A percentile compares a stretch with the other conserved stretches of the same genome.
Conservation (phyloP, 37 sponge, comb jelly and placozoan species). For the Ianthella basta region DNA sequence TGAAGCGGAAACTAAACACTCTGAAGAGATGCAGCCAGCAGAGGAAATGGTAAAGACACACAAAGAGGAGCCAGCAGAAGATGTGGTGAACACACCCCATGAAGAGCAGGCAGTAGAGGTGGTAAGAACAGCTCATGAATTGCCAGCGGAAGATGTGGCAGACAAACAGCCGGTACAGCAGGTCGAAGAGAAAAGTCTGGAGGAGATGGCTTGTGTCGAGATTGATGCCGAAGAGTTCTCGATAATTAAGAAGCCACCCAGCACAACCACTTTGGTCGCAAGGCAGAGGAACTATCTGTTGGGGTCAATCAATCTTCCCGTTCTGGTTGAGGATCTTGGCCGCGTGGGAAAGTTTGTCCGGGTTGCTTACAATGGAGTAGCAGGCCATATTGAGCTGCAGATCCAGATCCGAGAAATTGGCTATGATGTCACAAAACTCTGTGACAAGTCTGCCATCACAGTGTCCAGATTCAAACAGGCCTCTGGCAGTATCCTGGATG, state of each 20-base stretch:
- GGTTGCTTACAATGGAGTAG: slow-evolving; percentile 64
- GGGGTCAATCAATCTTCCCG: slow-evolving; percentile 41
- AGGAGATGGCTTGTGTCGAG: not conserved
- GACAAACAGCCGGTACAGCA: not conserved
- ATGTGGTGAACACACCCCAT: too few relatives aligned
- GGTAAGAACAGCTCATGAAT: too few relatives aligned
- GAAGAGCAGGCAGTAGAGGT: too few relatives aligned
- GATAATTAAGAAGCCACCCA: not conserved
- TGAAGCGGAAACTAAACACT: too few relatives aligned
- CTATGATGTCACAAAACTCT: slow-evolving; percentile 45
- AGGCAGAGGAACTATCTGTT: slow-evolving; percentile 28
- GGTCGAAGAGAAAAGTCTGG: not conserved
- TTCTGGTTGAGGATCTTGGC: slow-evolving; percentile 62
- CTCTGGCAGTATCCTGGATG: slow-evolving; percentile 16
- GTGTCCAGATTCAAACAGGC: slow-evolving; percentile 31
- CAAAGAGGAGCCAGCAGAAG: too few relatives aligned
- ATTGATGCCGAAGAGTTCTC: not conserved
- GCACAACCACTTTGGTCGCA: not conserved
- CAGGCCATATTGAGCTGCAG: slow-evolving; percentile 51
- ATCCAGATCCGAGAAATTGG: slow-evolving; percentile 49
- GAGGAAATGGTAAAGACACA: too few relatives aligned
- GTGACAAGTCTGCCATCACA: slow-evolving; percentile 44
- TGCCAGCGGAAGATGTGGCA: too few relatives aligned
- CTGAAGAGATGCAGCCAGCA: too few relatives aligned
- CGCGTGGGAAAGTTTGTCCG: slow-evolving; percentile 60